phyloP scores from a whole-genome alignment of 2,113 vertebrate species.

The Phrynosoma platyrhinos region DNA sequence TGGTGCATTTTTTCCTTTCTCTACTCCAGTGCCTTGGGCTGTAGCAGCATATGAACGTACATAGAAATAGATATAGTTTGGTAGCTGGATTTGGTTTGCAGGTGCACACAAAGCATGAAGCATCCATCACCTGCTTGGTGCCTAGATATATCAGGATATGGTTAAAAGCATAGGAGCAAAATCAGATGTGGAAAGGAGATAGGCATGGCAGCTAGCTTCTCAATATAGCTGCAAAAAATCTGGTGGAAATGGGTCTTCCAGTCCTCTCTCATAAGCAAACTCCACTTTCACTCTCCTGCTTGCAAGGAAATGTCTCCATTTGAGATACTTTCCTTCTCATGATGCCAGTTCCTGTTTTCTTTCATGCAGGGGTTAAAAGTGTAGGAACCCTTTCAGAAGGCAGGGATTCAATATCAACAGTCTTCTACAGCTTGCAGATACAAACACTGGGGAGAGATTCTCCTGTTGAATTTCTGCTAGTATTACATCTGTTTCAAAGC shows the following conservation, averaged over 20 bases:
- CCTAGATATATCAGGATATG: not conserved
- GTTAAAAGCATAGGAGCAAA: not conserved
- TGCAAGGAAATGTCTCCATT: not conserved
- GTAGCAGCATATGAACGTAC: not conserved
- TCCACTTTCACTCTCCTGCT: not conserved
- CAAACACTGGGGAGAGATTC: not conserved
- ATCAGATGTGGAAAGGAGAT: not conserved
- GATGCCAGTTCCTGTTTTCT: not conserved
- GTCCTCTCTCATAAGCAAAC: not conserved
- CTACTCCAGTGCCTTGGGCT: not conserved
- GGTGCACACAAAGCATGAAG: not conserved
- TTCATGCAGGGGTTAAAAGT: too few relatives aligned
- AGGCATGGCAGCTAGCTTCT: not conserved
- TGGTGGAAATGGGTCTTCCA: not conserved
- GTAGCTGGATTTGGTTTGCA: too few relatives aligned
- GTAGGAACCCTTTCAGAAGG: too few relatives aligned
- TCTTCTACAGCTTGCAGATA: not conserved
- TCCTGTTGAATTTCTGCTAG: not conserved
- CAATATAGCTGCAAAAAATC: not conserved
- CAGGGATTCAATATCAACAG: not conserved
- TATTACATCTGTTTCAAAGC: not conserved
- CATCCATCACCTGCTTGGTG: not conserved
- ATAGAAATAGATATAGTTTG: too few relatives aligned
- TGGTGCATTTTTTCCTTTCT: not conserved
- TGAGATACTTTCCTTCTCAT: not conserved